Evolutionary conservation across 2,888 invertebrate genomes (phyloP).

Genomic region (Eupithecia tripunctaria): DNA sequence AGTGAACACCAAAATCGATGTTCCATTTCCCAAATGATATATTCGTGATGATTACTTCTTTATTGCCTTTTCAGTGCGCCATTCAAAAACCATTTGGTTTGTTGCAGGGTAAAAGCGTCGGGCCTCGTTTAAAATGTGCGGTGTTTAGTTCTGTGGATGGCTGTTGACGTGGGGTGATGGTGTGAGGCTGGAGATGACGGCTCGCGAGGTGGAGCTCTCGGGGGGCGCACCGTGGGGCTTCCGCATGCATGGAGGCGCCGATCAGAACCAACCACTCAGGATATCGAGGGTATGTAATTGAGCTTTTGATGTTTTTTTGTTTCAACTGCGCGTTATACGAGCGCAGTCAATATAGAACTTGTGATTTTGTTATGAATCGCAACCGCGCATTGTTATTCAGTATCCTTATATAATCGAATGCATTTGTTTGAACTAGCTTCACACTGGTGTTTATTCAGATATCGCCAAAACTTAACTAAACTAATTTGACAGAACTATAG

Average conservation of each 20-base stretch:
- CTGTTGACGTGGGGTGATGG: slow-evolving; percentile 60
- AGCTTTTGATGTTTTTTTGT: slow-evolving; percentile 40
- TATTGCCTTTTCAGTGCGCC: slow-evolving; percentile 39
- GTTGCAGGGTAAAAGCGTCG: slow-evolving; percentile 61
- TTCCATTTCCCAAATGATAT: slow-evolving; percentile 34
- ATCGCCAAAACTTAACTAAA: no score
- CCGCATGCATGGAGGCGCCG: slow-evolving; percentile 93
- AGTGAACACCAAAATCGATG: slow-evolving; percentile 31
- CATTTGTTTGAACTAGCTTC: no score
- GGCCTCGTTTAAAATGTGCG: neutral
- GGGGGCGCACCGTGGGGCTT: slow-evolving; percentile 96
- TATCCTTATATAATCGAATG: neutral
- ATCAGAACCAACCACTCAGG: slow-evolving; percentile 90
- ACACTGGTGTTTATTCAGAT: no score
- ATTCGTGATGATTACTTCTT: slow-evolving; percentile 39
- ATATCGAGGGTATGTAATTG: slow-evolving; percentile 89
- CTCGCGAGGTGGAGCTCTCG: slow-evolving; percentile 89
- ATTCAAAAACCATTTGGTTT: slow-evolving; percentile 52
- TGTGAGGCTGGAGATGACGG: slow-evolving; percentile 84
- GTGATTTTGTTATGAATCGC: neutral
- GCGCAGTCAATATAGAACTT: slow-evolving; percentile 13
- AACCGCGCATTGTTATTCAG: neutral
- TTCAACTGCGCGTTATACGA: slow-evolving; percentile 13
- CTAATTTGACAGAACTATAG: no score
- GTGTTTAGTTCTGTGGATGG: slow-evolving; percentile 48